Evolutionary conservation across 1,140 invertebrate species (phyloP).

Genomic region (Octopus sinensis): DNA sequence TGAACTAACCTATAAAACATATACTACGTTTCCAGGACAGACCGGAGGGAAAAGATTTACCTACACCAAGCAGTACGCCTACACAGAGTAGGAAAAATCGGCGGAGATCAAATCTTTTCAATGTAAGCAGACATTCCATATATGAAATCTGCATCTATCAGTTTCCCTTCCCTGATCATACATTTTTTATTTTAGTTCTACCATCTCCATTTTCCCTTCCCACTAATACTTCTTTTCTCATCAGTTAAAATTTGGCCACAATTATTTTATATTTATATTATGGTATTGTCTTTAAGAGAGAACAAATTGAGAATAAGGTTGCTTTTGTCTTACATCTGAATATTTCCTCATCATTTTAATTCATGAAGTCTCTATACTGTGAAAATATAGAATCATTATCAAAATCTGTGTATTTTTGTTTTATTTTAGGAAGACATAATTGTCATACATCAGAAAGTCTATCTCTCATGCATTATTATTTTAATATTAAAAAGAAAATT

Average conservation of each 20-base stretch:
- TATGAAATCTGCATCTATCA: conserved; percentile 1
- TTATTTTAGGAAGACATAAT: too few relatives aligned
- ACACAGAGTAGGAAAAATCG: conserved; percentile 73
- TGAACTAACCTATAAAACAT: not conserved
- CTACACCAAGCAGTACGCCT: conserved; percentile 65
- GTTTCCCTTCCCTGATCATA: not conserved
- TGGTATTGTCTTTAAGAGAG: too few relatives aligned
- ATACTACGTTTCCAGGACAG: conserved; percentile 44
- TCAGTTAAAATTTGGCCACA: not conserved
- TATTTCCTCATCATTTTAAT: too few relatives aligned
- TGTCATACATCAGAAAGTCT: too few relatives aligned
- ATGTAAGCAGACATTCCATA: conserved; percentile 42
- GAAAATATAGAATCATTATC: too few relatives aligned
- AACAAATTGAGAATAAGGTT: too few relatives aligned
- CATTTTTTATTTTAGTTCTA: not conserved
- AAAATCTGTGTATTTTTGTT: too few relatives aligned
- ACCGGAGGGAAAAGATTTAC: conserved; percentile 56
- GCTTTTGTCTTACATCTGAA: too few relatives aligned
- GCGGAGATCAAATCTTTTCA: conserved; percentile 88
- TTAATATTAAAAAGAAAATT: too few relatives aligned
- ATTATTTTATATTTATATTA: not conserved
- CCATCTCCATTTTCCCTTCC: not conserved
- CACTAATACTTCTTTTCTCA: not conserved
- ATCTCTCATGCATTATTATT: too few relatives aligned
- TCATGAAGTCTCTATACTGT: too few relatives aligned